Conservation (phyloP, 2,113 vertebrate genomes). For the Menidia beryllina region DNA sequence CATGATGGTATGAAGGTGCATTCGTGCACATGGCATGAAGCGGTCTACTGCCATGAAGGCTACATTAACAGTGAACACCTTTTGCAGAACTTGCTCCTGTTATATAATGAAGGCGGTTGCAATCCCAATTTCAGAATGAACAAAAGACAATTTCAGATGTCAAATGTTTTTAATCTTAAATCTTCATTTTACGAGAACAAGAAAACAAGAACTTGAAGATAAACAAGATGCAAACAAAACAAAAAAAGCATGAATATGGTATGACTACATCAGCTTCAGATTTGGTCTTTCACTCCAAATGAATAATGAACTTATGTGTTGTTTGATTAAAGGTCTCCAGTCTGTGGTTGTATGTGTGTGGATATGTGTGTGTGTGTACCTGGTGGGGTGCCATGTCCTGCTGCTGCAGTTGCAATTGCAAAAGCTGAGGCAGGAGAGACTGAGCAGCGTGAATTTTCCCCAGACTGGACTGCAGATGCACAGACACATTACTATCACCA, state of each 20-base stretch:
- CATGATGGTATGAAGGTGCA: not conserved
- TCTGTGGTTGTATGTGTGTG: not conserved
- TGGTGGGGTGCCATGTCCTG: slow-evolving; percentile 92
- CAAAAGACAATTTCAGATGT: too few species aligned
- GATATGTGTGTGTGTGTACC: slow-evolving; percentile 75
- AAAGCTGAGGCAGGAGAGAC: slow-evolving; percentile 97
- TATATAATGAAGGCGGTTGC: too few species aligned
- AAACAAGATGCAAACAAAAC: too few species aligned
- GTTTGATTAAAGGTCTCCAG: not conserved
- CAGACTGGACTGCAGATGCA: slow-evolving; percentile 85
- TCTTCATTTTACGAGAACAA: too few species aligned
- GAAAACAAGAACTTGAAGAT: too few species aligned
- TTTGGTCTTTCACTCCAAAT: too few species aligned
- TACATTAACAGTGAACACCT: not conserved
- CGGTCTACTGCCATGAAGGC: not conserved
- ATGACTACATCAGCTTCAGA: too few species aligned
- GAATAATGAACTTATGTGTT: not conserved
- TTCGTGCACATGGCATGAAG: not conserved
- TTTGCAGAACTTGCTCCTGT: not conserved
- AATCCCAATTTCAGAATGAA: too few species aligned
- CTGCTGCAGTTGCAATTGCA: slow-evolving; percentile 96
- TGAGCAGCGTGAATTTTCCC: slow-evolving; percentile 90
- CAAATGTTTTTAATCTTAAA: too few species aligned
- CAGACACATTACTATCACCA: slow-evolving; percentile 41
- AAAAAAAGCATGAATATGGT: too few species aligned